Evolutionary conservation across 2,797 vertebrate species (phyloP).

Genomic region (Anguilla marmorata): DNA sequence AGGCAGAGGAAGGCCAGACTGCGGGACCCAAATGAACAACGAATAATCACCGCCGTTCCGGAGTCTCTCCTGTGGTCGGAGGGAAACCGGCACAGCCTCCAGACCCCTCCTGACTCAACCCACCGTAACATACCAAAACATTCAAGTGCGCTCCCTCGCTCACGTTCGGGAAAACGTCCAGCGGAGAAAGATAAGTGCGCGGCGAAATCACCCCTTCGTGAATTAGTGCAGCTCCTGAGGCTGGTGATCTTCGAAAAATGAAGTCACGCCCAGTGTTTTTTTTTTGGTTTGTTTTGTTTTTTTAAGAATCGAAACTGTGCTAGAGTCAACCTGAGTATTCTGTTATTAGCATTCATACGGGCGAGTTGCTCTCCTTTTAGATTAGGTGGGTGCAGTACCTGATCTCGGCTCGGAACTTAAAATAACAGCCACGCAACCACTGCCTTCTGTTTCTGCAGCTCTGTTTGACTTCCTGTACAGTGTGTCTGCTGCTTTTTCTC

Average conservation of each 20-base stretch:
- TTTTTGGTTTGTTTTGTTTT: too few species aligned
- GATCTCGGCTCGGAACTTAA: background rate
- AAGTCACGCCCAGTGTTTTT: background rate
- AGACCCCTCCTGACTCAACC: background rate
- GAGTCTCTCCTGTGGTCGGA: background rate
- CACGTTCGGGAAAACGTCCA: background rate
- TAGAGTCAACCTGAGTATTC: background rate
- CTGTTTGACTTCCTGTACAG: background rate
- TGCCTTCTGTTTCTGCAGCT: constrained; percentile 1
- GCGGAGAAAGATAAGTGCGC: background rate
- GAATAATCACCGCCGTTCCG: background rate
- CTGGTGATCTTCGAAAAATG: background rate
- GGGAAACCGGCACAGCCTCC: background rate
- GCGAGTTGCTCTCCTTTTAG: background rate
- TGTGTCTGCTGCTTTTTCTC: constrained; percentile 12
- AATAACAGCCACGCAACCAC: constrained; percentile 20
- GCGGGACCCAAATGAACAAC: background rate
- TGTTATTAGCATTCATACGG: background rate
- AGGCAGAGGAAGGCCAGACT: constrained; percentile 3
- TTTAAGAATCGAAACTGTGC: background rate
- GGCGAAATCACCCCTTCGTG: background rate
- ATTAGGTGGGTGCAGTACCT: background rate
- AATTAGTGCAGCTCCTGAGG: constrained; percentile 1
- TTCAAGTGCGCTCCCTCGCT: background rate
- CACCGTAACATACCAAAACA: background rate